Conservation (phyloP, 2,888 invertebrate genomes). For the Dicycla oo region DNA sequence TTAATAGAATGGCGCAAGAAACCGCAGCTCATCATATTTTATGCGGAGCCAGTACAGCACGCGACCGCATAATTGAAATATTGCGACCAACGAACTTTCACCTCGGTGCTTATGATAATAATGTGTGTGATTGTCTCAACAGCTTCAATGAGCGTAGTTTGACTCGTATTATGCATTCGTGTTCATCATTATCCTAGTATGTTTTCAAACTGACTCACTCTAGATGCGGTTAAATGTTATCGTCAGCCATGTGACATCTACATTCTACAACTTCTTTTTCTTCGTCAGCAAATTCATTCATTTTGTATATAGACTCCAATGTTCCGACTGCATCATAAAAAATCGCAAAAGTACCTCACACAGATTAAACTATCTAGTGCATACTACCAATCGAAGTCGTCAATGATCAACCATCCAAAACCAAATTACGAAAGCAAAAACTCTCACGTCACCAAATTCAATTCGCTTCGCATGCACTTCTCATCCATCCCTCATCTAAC, state of each 20-base stretch:
- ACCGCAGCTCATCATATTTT: constrained; percentile 74
- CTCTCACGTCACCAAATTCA: constrained; percentile 44
- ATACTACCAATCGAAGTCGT: neutral
- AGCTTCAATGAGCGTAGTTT: constrained; percentile 8
- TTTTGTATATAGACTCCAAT: neutral
- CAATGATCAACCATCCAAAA: neutral
- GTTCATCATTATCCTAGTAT: neutral
- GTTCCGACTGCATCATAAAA: neutral
- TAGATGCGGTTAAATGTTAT: too few species aligned
- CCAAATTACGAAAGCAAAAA: constrained; percentile 9
- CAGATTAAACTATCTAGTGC: too few species aligned
- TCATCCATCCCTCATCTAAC: constrained; percentile 73
- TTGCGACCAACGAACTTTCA: constrained; percentile 66
- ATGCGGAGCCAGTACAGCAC: constrained; percentile 69
- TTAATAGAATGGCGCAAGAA: constrained; percentile 57
- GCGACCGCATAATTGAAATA: constrained; percentile 67
- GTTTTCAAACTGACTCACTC: neutral
- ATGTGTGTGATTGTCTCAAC: constrained; percentile 48
- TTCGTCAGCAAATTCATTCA: neutral
- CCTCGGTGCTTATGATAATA: constrained; percentile 52
- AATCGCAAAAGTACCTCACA: neutral
- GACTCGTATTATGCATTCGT: neutral
- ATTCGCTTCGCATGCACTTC: constrained; percentile 69
- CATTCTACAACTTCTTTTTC: neutral
- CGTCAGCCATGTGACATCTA: neutral